These are phyloP conservation scores for Protonibea diacanthus DNA, from an alignment of 2,797 vertebrate species.

Conservation along the genomic window DNA sequence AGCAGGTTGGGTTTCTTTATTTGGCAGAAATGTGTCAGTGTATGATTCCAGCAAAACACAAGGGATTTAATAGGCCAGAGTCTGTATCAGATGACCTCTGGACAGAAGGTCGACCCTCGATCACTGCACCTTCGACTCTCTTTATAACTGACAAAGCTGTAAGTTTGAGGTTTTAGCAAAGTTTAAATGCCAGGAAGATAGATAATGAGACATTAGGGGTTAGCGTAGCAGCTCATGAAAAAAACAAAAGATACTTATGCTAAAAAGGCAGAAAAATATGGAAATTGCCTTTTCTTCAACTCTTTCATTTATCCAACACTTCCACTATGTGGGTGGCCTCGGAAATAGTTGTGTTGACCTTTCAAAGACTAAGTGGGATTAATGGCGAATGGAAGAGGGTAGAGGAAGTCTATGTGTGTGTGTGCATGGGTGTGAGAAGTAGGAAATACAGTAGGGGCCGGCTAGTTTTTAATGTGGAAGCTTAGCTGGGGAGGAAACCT, in stretches of 20 bases:
- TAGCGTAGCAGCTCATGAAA: constrained; percentile 43
- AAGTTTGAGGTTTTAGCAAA: constrained; percentile 33
- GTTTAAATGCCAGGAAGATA: constrained; percentile 42
- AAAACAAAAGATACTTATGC: constrained; percentile 53
- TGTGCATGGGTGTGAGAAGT: constrained; percentile 28
- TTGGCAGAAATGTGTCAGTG: constrained; percentile 39
- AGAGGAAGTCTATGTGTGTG: constrained; percentile 62
- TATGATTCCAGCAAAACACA: constrained; percentile 15
- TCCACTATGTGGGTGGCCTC: constrained; percentile 62
- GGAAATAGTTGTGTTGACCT: constrained; percentile 76
- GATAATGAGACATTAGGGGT: constrained; percentile 63
- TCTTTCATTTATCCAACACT: constrained; percentile 56
- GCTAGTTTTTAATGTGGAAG: constrained; percentile 62
- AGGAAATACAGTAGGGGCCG: constrained; percentile 62
- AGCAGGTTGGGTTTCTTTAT: constrained; percentile 56
- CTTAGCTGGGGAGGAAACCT: constrained; percentile 70
- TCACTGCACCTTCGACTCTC: constrained; percentile 23
- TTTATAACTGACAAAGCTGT: constrained; percentile 18
- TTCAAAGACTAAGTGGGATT: constrained; percentile 63
- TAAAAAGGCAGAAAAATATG: constrained; percentile 63
- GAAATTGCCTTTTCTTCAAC: constrained; percentile 50
- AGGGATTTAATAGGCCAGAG: constrained; percentile 30
- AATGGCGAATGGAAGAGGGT: constrained; percentile 65
- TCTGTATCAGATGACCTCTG: constrained; percentile 40
- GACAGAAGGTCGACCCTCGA: constrained; percentile 34